phyloP scores from a whole-genome alignment of 1,140 invertebrate species.

The Drosophila tropicalis region DNA sequence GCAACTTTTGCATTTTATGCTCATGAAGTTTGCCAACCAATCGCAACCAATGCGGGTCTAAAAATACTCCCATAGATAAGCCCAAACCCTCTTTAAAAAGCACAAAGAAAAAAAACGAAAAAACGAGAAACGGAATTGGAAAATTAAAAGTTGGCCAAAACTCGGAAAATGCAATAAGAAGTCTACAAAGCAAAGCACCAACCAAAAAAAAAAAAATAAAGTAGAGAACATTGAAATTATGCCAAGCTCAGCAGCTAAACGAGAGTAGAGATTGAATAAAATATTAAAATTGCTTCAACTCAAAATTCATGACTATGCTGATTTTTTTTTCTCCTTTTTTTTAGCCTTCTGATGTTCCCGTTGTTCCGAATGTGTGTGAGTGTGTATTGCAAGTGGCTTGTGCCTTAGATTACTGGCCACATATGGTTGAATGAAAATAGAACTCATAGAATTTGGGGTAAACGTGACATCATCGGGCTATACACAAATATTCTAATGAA shows the following conservation, averaged over 20 bases:
- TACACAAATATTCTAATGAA: constrained; percentile 57
- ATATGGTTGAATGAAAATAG: constrained; percentile 13
- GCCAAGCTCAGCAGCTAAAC: constrained; percentile 21
- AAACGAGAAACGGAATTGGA: constrained; percentile 1
- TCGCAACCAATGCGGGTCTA: constrained; percentile 15
- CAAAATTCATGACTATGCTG: constrained; percentile 39
- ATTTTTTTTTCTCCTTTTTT: constrained; percentile 7
- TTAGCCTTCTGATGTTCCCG: neutral
- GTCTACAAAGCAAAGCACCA: neutral
- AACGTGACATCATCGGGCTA: constrained; percentile 71
- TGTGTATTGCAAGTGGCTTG: constrained; percentile 3
- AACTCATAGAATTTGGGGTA: constrained; percentile 27
- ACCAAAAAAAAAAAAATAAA: neutral
- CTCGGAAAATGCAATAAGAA: constrained; percentile 20
- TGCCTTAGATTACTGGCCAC: constrained; percentile 9
- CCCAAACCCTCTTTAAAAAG: neutral
- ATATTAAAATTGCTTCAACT: constrained; percentile 42
- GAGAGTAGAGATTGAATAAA: constrained; percentile 47
- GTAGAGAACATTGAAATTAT: constrained; percentile 20
- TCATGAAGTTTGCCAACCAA: constrained; percentile 32
- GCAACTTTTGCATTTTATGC: constrained; percentile 27
- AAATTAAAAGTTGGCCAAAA: constrained; percentile 16
- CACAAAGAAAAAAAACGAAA: too few species aligned
- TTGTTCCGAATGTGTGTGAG: neutral
- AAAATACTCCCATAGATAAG: constrained; percentile 1